These are phyloP conservation scores for Botrylloides violaceus DNA, from an alignment of 23 tunicate genomes.

Conservation along the genomic window DNA sequence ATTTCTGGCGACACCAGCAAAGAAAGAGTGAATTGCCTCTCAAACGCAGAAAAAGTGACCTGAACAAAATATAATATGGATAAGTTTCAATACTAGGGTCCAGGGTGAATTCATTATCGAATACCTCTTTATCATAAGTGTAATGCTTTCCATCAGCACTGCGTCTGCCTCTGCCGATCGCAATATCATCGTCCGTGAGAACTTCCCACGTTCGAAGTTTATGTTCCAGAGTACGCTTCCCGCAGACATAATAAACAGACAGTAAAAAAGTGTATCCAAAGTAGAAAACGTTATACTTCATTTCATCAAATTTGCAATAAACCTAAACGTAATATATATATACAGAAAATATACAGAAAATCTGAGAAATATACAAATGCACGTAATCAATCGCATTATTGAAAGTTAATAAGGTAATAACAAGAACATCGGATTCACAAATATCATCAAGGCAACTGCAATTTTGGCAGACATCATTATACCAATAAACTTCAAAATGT, in stretches of 20 bases:
- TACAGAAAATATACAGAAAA: neutral
- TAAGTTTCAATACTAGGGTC: neutral
- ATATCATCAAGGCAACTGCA: too few relatives aligned
- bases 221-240: neutral
- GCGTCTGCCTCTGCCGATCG: neutral
- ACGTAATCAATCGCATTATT: neutral
- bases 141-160: slow-evolving; percentile 7
- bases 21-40: slow-evolving; percentile 49
- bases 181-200: slow-evolving; percentile 11
- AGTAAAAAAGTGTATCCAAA: neutral
- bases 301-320: neutral
- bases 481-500: too few relatives aligned
- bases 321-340: too few relatives aligned
- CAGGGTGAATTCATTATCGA: neutral
- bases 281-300: neutral
- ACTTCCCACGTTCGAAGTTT: slow-evolving; percentile 17
- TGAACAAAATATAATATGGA: slow-evolving; percentile 21
- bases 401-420: neutral
- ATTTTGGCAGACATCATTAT: too few relatives aligned
- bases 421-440: too few relatives aligned
- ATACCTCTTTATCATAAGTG: slow-evolving; percentile 19
- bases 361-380: neutral
- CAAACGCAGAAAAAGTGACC: slow-evolving; percentile 67
- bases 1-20: slow-evolving; percentile 58
- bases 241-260: neutral